phyloP scores from a whole-genome alignment of 2,797 vertebrate species.

The Australoheros facetus region DNA sequence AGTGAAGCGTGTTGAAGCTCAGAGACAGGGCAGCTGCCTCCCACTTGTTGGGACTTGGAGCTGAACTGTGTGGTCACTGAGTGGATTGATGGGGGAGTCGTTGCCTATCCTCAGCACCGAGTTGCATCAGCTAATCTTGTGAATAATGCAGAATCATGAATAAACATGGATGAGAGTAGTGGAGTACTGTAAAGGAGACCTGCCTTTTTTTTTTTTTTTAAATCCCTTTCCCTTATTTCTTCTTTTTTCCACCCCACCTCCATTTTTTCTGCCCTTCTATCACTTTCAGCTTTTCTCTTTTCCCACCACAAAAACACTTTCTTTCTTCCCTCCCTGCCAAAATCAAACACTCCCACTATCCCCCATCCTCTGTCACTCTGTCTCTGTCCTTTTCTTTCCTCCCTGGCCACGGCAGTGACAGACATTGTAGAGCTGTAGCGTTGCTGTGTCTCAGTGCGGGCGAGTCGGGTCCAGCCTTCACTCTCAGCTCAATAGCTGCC shows the following conservation, averaged over 20 bases:
- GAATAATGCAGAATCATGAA: constrained; percentile 79
- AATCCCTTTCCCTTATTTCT: constrained; percentile 4
- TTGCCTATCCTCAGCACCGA: constrained; percentile 64
- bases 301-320: constrained; percentile 45
- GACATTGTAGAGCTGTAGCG: constrained; percentile 66
- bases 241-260: constrained; percentile 32
- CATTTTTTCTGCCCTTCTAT: constrained; percentile 35
- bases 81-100: constrained; percentile 35
- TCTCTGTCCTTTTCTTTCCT: constrained; percentile 41
- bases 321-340: constrained; percentile 42
- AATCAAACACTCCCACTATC: constrained; percentile 61
- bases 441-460: constrained; percentile 52
- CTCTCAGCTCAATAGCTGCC: constrained; percentile 66
- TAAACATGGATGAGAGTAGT: constrained; percentile 65
- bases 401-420: constrained; percentile 60
- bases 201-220: constrained; percentile 5
- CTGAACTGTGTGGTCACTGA: constrained; percentile 60
- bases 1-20: constrained; percentile 38
- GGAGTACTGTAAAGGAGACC: constrained; percentile 64
- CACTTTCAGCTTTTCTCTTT: constrained; percentile 33
- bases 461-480: constrained; percentile 60
- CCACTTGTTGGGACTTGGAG: constrained; percentile 52
- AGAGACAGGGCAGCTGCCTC: constrained; percentile 43
- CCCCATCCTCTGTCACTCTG: constrained; percentile 49
- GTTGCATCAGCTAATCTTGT: constrained; percentile 79